Evolutionary conservation across 2,888 invertebrate species (phyloP), one percentile per base, ranked within the genome.

Genomic region (Lordiphosa andalusiaca): DNA sequence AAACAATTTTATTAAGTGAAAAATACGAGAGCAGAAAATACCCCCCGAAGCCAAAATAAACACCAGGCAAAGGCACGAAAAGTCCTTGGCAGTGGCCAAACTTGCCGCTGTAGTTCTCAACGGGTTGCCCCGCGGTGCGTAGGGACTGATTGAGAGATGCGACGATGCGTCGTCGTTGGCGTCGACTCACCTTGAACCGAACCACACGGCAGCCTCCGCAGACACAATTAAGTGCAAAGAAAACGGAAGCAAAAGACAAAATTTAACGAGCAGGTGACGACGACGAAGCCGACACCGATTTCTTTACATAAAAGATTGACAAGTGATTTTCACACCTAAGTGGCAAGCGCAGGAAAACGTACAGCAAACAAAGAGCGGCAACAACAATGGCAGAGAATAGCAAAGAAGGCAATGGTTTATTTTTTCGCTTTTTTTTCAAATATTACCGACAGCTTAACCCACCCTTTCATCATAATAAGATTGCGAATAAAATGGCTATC

Each of bases 171-270:
- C 68, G 71, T 55, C 71, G 69, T 44, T 48, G 60, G 53, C 16
- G 54, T 21, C 50, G 54, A 23, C 47, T 87, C 72, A 86, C 86
- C 87, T 87, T 86, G 86, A 86, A 87, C 87, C 82, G 86, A 86
- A 87, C 87, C 82, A 84, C 74, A 81, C 69, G 68, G 68, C 77
- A 69, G 63, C 63, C 44, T 30, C 54, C 30, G 50, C 47, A 84
- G 77, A 81, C 82, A 84, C 77, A 84, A 78, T 84, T 78, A 84
- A 78, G 78, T 73, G 84, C 68, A 61, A 60, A 81, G 57, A 65
- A 75, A 76, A 70, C 74, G 82, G 74, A 84, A 81, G 84, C 71
- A 66, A 48, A 59, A 68, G 71, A 81, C 77, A 77, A 77, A 69
- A 81, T 84, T 77, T 77, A 76, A 73, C 78, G 84, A 81, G 82